phyloP scores from a whole-genome alignment of 2,797 vertebrate species.

The Rhinatrema bivittatum region DNA sequence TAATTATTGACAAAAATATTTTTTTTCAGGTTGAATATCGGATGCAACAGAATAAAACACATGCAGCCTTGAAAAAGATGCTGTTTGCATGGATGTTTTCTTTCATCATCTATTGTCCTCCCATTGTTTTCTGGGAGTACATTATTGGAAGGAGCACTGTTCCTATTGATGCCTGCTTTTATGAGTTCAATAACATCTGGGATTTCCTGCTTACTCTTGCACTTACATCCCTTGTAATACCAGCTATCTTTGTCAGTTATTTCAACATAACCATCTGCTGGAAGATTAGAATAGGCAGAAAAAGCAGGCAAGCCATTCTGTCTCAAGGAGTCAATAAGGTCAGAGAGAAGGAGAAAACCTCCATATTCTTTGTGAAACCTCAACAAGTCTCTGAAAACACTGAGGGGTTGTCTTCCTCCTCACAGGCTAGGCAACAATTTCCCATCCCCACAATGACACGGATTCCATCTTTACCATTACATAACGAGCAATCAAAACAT shows the following conservation, averaged over 20 bases:
- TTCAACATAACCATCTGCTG: constrained; percentile 71
- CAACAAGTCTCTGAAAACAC: constrained; percentile 18
- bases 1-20: too few relatives aligned
- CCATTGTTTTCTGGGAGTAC: constrained; percentile 56
- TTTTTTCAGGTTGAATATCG: constrained; percentile 48
- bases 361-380: constrained; percentile 10
- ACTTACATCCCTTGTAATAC: constrained; percentile 65
- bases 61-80: constrained; percentile 46
- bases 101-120: constrained; percentile 53
- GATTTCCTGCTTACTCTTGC: constrained; percentile 61
- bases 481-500: constrained; percentile 39
- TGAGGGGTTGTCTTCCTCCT: constrained; percentile 5
- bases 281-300: constrained; percentile 58
- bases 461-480: not conserved
- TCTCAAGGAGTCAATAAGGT: constrained; percentile 9
- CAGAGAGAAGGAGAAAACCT: constrained; percentile 14
- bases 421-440: not conserved
- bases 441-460: not conserved
- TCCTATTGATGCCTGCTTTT: constrained; percentile 46
- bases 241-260: constrained; percentile 70
- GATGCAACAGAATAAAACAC: constrained; percentile 51
- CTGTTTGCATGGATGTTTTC: constrained; percentile 49
- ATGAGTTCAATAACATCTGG: constrained; percentile 64
- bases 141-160: constrained; percentile 44
- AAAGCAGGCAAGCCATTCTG: constrained; percentile 31